Conservation (phyloP, 2,113 vertebrate species). For the Rallus limicola region DNA sequence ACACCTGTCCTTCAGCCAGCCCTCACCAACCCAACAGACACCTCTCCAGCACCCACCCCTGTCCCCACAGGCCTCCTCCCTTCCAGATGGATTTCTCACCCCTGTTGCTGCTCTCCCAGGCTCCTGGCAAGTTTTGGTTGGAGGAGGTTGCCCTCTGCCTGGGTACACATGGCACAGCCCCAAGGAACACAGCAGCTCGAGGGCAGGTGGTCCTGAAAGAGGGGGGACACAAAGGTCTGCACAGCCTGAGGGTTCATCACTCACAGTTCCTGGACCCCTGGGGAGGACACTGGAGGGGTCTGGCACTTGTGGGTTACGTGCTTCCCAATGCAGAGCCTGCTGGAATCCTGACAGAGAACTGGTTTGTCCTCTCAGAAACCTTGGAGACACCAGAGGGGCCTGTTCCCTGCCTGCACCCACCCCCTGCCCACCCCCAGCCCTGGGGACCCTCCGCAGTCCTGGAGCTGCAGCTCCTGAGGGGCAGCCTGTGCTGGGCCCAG, state of each 20-base stretch:
- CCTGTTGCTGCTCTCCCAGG: accelerated
- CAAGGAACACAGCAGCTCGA: accelerated
- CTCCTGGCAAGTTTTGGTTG: neutral
- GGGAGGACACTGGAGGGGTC: neutral
- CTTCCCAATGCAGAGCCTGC: neutral
- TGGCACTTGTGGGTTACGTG: accelerated
- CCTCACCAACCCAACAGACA: accelerated
- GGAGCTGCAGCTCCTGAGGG: accelerated
- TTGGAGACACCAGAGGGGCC: accelerated
- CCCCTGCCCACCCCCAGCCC: accelerated
- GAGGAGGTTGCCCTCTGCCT: neutral
- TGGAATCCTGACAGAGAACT: neutral
- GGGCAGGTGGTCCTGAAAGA: neutral
- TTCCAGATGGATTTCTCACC: accelerated
- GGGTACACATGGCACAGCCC: neutral
- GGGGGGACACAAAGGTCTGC: accelerated
- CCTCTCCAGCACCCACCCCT: too few species aligned
- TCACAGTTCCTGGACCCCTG: too few species aligned
- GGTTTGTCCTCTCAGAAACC: neutral
- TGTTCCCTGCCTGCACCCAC: neutral
- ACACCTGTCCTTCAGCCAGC: neutral
- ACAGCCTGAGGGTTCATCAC: neutral
- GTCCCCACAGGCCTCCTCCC: neutral
- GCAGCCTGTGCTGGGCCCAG: neutral
- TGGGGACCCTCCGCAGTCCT: accelerated